These are phyloP conservation scores for Morelia viridis DNA, from an alignment of 2,797 vertebrate species.

Conservation along the genomic window DNA sequence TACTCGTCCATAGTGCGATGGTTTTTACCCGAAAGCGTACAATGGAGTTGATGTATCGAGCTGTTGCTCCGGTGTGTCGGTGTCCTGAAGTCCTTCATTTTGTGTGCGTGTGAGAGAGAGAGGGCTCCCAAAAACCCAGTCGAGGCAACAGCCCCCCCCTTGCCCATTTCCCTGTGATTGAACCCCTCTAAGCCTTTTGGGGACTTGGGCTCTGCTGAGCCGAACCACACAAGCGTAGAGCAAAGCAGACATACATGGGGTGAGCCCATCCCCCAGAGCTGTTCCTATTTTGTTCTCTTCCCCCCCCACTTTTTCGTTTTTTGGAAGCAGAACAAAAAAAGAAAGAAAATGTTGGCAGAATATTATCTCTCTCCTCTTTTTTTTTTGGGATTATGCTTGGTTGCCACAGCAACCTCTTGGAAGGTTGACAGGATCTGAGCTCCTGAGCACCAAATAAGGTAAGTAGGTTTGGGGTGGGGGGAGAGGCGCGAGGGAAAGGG, in stretches of 20 bases:
- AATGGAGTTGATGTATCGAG: too few species aligned
- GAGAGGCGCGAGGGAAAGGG: not conserved
- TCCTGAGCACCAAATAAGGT: slow-evolving; percentile 71
- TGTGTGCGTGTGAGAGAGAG: not conserved
- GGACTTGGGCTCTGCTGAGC: not conserved
- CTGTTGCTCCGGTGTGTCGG: not conserved
- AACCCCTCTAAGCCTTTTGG: not conserved
- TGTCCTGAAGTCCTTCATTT: not conserved
- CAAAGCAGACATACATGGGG: not conserved
- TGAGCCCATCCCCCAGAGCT: slow-evolving; percentile 1
- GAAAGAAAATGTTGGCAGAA: not conserved
- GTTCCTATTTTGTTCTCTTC: slow-evolving; percentile 1
- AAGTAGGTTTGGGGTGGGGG: slow-evolving; percentile 25
- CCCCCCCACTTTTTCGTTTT: not conserved
- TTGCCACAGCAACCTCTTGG: slow-evolving; percentile 67
- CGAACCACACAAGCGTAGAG: not conserved
- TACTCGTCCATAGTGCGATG: not conserved
- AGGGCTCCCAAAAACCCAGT: not conserved
- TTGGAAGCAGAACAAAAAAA: not conserved
- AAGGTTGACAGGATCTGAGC: slow-evolving; percentile 46
- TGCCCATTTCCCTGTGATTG: not conserved
- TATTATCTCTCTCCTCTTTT: slow-evolving; percentile 55
- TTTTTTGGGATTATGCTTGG: slow-evolving; percentile 51
- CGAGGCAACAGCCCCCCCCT: not conserved
- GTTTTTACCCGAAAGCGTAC: not conserved